Percentiles rank a stretch among this genome's conserved stretches.
Evolutionary conservation across 2,113 vertebrate species (phyloP).

Genomic region (Malurus alboscapulatus): DNA sequence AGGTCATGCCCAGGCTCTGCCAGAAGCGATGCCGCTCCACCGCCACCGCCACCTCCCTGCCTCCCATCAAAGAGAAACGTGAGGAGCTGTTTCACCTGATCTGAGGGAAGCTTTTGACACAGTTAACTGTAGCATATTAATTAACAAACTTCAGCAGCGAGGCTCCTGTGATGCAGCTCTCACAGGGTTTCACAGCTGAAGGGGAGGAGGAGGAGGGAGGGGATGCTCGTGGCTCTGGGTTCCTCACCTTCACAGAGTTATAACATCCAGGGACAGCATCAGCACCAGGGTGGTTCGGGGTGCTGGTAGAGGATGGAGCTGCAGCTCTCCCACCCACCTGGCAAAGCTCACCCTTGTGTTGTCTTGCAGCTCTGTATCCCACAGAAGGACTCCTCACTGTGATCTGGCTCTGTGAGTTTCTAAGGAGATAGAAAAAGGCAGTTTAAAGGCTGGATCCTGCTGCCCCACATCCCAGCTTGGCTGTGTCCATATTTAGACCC

Average conservation of each 20-base stretch:
- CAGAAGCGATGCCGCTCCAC: background rate
- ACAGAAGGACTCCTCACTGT: background rate
- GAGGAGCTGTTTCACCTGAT: conserved; percentile 5
- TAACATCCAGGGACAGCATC: background rate
- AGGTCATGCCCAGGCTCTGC: background rate
- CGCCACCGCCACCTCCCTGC: background rate
- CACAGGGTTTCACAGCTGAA: conserved; percentile 15
- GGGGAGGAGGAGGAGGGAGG: background rate
- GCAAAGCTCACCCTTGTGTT: background rate
- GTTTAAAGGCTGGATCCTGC: background rate
- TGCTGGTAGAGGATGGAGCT: background rate
- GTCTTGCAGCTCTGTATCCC: background rate
- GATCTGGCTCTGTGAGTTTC: background rate
- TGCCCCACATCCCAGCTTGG: background rate
- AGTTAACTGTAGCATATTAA: conserved; percentile 49
- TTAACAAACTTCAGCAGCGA: conserved; percentile 29
- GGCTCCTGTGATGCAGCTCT: background rate
- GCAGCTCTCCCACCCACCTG: background rate
- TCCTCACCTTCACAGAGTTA: background rate
- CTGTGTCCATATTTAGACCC: background rate
- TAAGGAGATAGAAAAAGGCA: background rate
- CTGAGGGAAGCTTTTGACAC: conserved; percentile 46
- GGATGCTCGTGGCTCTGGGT: background rate
- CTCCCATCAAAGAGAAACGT: conserved; percentile 23
- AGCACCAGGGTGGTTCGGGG: fast-evolving